Conservation (phyloP, 2,888 invertebrate species). For the Lasioglossum figueresi region DNA sequence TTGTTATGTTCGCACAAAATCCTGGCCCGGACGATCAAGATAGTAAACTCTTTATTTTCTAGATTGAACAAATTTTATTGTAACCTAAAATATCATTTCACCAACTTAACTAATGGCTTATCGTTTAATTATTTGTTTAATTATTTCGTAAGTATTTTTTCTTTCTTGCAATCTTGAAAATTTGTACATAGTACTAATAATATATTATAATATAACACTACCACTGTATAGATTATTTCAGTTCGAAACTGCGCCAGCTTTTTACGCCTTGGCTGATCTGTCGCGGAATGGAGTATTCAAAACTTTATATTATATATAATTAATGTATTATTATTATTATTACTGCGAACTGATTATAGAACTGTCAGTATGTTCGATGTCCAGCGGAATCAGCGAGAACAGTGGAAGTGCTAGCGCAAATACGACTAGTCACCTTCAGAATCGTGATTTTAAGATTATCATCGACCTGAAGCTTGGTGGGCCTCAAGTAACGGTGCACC, state of each 20-base stretch:
- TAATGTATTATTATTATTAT: constrained; percentile 45
- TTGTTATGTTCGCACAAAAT: too few species aligned
- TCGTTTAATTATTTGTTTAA: too few species aligned
- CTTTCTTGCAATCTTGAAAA: too few species aligned
- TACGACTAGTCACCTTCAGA: constrained; percentile 84
- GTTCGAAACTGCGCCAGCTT: constrained; percentile 23
- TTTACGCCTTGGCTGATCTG: constrained; percentile 34
- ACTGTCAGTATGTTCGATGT: constrained; percentile 86
- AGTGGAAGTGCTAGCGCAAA: constrained; percentile 76
- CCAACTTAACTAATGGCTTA: too few species aligned
- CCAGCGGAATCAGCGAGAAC: constrained; percentile 85
- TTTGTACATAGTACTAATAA: too few species aligned
- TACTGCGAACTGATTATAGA: constrained; percentile 78
- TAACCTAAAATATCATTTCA: too few species aligned
- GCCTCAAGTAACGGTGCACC: constrained; percentile 90
- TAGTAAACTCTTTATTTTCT: too few species aligned
- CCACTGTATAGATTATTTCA: background rate
- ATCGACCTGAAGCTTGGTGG: constrained; percentile 87
- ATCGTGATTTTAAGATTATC: constrained; percentile 90
- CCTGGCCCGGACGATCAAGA: too few species aligned
- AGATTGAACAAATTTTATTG: too few species aligned
- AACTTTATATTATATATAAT: constrained; percentile 30
- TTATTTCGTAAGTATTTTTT: too few species aligned
- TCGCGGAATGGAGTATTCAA: constrained; percentile 39
- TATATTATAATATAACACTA: too few species aligned